phyloP scores from a whole-genome alignment of 2,797 vertebrate species.

The Gallirallus australis region DNA sequence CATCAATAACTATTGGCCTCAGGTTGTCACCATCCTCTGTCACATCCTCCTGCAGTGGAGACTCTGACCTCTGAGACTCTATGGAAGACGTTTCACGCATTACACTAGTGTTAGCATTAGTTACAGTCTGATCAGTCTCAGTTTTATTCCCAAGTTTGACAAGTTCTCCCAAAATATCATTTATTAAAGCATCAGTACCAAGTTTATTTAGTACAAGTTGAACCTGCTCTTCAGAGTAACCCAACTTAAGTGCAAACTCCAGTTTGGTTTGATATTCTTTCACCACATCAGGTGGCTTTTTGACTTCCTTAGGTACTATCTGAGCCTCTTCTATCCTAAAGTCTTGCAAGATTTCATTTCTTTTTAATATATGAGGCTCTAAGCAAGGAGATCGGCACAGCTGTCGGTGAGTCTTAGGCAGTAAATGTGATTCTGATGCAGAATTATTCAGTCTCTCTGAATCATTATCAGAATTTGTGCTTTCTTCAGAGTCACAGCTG shows the following conservation, averaged over 20 bases:
- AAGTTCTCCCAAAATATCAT: conserved; percentile 95
- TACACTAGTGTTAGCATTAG: conserved; percentile 67
- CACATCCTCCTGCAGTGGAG: conserved; percentile 81
- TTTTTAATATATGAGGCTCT: conserved; percentile 79
- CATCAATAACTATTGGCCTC: conserved; percentile 92
- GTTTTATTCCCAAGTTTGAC: conserved; percentile 95
- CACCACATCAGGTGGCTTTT: conserved; percentile 77
- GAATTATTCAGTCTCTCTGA: conserved; percentile 80
- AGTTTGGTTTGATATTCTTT: conserved; percentile 92
- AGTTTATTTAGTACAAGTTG: conserved; percentile 93
- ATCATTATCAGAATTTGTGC: conserved; percentile 89
- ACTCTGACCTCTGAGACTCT: conserved; percentile 86
- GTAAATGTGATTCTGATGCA: conserved; percentile 72
- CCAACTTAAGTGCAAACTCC: conserved; percentile 96
- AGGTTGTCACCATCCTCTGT: conserved; percentile 92
- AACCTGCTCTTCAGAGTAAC: conserved; percentile 94
- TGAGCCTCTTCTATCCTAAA: conserved; percentile 79
- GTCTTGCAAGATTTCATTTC: conserved; percentile 78
- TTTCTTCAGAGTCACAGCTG: conserved; percentile 83
- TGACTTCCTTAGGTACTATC: conserved; percentile 74
- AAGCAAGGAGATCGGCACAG: conserved; percentile 78
- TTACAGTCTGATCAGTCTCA: conserved; percentile 83
- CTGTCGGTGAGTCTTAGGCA: conserved; percentile 83
- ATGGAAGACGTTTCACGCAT: conserved; percentile 81
- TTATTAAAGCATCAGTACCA: conserved; percentile 93